Conservation (phyloP, 2,888 invertebrate genomes). For the Trissolcus brochymenae region DNA sequence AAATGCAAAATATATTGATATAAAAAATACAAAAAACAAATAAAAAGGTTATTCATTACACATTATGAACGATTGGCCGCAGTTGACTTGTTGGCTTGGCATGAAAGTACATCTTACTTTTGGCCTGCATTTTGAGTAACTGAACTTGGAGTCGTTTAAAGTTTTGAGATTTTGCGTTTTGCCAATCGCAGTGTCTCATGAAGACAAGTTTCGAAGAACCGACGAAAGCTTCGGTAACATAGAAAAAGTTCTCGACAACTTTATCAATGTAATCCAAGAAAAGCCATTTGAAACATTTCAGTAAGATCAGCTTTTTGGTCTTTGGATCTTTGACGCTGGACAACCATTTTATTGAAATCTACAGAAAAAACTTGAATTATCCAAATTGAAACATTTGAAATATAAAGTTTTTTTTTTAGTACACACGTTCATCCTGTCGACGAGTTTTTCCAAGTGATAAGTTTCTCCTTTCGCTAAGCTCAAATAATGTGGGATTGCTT, state of each 20-base stretch:
- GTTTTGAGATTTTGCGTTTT: conserved; percentile 8
- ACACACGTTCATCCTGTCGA: conserved; percentile 32
- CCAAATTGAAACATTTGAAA: too few species aligned
- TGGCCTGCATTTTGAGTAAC: background rate
- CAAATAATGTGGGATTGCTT: conserved; percentile 25
- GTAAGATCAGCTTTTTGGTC: conserved; percentile 6
- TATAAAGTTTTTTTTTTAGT: too few species aligned
- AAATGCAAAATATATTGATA: background rate
- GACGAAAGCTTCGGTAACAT: conserved; percentile 33
- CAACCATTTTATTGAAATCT: conserved; percentile 38
- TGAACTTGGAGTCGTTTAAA: conserved; percentile 13
- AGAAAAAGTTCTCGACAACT: conserved; percentile 40
- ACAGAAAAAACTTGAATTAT: background rate
- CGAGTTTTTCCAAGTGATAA: conserved; percentile 17
- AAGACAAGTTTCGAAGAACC: conserved; percentile 33
- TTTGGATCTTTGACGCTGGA: background rate
- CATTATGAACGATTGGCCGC: conserved; percentile 20
- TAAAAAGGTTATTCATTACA: background rate
- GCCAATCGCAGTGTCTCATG: conserved; percentile 45
- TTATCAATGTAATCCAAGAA: conserved; percentile 27
- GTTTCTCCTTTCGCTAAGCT: conserved; percentile 37
- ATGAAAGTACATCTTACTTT: conserved; percentile 11
- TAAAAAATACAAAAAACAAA: background rate
- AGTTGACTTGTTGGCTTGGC: conserved; percentile 14
- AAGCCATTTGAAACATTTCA: conserved; percentile 40